Evolutionary conservation across 2,113 vertebrate genomes (phyloP).

Genomic region (Zosterops hypoxanthus): DNA sequence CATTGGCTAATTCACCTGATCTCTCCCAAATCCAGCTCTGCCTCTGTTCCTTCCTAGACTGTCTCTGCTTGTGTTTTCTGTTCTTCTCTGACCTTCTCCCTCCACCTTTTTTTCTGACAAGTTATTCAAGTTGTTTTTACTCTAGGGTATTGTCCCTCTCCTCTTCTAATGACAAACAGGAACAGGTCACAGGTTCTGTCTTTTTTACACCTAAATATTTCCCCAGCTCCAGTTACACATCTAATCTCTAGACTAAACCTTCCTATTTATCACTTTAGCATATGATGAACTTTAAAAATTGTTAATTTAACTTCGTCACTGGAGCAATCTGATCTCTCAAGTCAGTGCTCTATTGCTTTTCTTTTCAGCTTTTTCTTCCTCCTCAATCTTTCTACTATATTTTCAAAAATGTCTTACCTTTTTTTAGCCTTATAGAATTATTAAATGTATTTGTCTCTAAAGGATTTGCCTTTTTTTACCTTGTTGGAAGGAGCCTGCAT

Average conservation of each 20-base stretch:
- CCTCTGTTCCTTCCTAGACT: not conserved
- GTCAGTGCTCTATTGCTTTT: not conserved
- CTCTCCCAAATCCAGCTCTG: not conserved
- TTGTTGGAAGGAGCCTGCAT: not conserved
- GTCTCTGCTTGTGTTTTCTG: not conserved
- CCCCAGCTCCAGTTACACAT: not conserved
- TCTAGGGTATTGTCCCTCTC: not conserved
- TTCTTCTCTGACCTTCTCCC: conserved; percentile 24
- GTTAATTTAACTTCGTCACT: not conserved
- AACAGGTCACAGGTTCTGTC: not conserved
- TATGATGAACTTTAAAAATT: not conserved
- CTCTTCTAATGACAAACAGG: not conserved
- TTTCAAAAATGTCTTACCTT: not conserved
- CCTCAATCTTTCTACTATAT: not conserved
- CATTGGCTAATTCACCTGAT: conserved; percentile 32
- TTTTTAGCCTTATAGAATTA: not conserved
- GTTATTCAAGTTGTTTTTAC: not conserved
- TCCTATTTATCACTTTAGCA: not conserved
- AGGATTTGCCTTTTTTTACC: not conserved
- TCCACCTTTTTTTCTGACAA: not conserved
- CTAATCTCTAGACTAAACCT: not conserved
- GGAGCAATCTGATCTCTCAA: not conserved
- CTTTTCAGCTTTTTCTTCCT: not conserved
- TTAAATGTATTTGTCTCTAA: not conserved
- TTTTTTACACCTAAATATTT: not conserved